phyloP scores from a whole-genome alignment of 2,113 vertebrate genomes.

The Ivindomyrus marchei region DNA sequence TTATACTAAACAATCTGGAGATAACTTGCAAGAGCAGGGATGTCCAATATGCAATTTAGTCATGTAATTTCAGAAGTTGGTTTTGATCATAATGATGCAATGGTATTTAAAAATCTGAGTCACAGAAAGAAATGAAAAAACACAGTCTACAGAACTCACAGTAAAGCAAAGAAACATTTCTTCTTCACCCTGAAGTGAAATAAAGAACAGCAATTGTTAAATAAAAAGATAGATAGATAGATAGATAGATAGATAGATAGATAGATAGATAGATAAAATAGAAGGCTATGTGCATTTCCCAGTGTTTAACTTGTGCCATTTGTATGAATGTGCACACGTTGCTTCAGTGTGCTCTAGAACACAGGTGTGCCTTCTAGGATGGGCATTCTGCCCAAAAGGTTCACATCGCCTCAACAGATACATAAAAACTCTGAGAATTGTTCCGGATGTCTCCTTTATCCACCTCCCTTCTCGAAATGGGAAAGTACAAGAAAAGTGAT shows the following conservation, averaged over 20 bases:
- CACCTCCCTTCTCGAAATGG: not conserved
- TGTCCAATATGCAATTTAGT: not conserved
- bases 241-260: not conserved
- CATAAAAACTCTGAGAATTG: not conserved
- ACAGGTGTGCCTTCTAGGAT: not conserved
- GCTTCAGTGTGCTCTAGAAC: not conserved
- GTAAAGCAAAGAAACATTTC: not conserved
- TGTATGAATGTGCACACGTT: not conserved
- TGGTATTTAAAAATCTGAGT: not conserved
- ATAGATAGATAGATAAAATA: not conserved
- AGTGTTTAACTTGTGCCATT: not conserved
- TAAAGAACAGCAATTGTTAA: not conserved
- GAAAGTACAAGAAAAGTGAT: constrained; percentile 3
- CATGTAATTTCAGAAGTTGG: constrained; percentile 3
- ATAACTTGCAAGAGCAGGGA: constrained; percentile 8
- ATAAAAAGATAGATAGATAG: not conserved
- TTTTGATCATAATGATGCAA: constrained; percentile 2
- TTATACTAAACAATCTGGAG: constrained; percentile 15
- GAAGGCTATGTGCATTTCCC: not conserved
- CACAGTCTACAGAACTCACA: not conserved
- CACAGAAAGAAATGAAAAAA: not conserved
- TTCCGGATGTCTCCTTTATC: not conserved
- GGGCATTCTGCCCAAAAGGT: not conserved
- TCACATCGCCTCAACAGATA: not conserved
- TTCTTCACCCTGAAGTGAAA: not conserved